These are phyloP conservation scores for Agonopterix arenella DNA, from an alignment of 2,888 invertebrate species.

Conservation along the genomic window DNA sequence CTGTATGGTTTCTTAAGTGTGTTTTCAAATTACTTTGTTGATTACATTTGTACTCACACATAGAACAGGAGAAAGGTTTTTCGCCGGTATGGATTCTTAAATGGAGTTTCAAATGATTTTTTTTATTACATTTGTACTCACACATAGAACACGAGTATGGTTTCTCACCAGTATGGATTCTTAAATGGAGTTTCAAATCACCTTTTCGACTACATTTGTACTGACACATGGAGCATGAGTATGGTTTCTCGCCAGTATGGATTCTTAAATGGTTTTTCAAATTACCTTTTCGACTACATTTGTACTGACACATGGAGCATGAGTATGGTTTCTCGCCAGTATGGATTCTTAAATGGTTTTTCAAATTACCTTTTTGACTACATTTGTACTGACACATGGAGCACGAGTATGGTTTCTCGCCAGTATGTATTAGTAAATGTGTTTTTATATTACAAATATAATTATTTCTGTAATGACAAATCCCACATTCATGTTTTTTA, in stretches of 20 bases:
- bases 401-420: background rate
- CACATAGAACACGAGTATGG: no score
- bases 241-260: constrained; percentile 2
- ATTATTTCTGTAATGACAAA: background rate
- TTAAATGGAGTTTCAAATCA: constrained; percentile 8
- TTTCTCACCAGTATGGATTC: constrained; percentile 5
- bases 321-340: background rate
- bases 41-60: no score
- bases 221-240: constrained; percentile 4
- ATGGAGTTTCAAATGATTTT: constrained; percentile 12
- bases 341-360: constrained; percentile 9
- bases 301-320: constrained; percentile 1
- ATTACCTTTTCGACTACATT: background rate
- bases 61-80: no score
- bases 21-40: constrained; percentile 4
- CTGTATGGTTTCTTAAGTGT: constrained; percentile 11
- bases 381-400: constrained; percentile 1
- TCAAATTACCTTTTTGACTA: background rate
- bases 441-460: background rate
- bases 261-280: constrained; percentile 9
- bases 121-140: no score
- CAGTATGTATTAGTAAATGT: constrained; percentile 10
- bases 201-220: constrained; percentile 3
- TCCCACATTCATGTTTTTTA: background rate
- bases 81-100: no score